Base-by-base conservation (phyloP, 2,888 invertebrate species). In the Apodemia mormo region DNA sequence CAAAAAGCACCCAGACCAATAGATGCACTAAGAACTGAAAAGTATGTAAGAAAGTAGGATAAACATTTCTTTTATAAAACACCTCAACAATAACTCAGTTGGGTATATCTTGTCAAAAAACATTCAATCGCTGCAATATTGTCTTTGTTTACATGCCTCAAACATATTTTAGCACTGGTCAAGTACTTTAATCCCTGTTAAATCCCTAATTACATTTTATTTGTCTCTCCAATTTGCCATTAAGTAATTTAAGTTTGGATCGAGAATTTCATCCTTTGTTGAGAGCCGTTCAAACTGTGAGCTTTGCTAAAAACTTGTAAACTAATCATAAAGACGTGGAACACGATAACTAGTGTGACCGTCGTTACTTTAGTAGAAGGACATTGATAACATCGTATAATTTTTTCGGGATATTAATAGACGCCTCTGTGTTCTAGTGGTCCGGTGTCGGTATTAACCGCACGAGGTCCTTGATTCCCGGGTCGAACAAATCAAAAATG, bases 281-380 rank as follows among this genome's bases (percentile, higher is more conserved):
- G 33, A 61, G 61, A 61, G 61, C 61, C 37, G 14, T 61, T 61
- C 61, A 61, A 61, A 61, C 61, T 58, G 58, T 66, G 30, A 66
- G 40, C 43, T 45, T 29, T 30, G 30, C 37, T 66, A 66, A 66
- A 66, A 66, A 66, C 66, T 66, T 66, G 45, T 66, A 29, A 66
- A 66, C 66, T 66, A 66, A 66, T 66, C 43, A 66, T 66, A 66
- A 43, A 43, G 43, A 45, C 12, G 43, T 22, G 30, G 40, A 43
- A 66, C 45, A 45, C 29, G 40, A 43, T 66, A 66, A 14, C 65
- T 66, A 29, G 43, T 14, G 65, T 65, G 9, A 6, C 40, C 1
- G 2, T 40, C 9, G 10, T 4, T 45, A 45, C 45, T 12, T 45
- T 3, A 12, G 3, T 45, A 30, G 29, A 58, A 30, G 30, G 29